Evolutionary conservation across 2,888 invertebrate genomes (phyloP).

Genomic region (Keiferia lycopersicella): DNA sequence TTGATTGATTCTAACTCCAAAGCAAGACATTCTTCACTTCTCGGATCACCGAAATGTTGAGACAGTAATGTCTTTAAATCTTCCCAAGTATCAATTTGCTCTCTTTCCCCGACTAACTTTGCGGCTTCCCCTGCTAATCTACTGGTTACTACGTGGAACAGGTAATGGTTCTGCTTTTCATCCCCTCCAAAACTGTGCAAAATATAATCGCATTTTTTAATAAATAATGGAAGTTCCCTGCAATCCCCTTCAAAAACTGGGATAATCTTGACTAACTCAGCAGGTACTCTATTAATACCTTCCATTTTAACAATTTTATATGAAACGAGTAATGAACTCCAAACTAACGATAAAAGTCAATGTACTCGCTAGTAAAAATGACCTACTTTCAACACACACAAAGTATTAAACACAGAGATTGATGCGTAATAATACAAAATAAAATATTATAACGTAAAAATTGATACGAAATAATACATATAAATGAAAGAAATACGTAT

Average conservation of each 20-base stretch:
- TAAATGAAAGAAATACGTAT: no score
- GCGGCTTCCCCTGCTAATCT: conserved; percentile 31
- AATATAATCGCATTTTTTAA: no score
- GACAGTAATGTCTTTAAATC: conserved; percentile 27
- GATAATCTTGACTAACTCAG: no score
- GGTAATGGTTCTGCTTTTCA: conserved; percentile 21
- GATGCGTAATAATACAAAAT: not conserved
- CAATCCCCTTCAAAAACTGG: no score
- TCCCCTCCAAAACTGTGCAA: no score
- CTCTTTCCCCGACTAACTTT: conserved; percentile 29
- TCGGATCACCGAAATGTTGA: conserved; percentile 32
- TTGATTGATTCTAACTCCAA: conserved; percentile 30
- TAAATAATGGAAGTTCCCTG: no score
- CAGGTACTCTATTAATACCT: no score
- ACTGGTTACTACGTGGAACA: conserved; percentile 33
- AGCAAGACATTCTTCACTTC: conserved; percentile 31
- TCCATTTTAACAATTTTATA: no score
- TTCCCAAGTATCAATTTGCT: conserved; percentile 28
- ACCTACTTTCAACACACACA: conserved; percentile 22
- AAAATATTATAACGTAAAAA: no score
- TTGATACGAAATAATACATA: no score
- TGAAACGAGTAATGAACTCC: no score
- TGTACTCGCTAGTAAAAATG: conserved; percentile 10
- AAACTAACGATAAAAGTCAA: no score
- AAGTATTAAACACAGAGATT: conserved; percentile 1